Evolutionary conservation across 2,797 vertebrate species (phyloP), one percentile per base, ranked within the genome.

Genomic region (Glyptemys insculpta): DNA sequence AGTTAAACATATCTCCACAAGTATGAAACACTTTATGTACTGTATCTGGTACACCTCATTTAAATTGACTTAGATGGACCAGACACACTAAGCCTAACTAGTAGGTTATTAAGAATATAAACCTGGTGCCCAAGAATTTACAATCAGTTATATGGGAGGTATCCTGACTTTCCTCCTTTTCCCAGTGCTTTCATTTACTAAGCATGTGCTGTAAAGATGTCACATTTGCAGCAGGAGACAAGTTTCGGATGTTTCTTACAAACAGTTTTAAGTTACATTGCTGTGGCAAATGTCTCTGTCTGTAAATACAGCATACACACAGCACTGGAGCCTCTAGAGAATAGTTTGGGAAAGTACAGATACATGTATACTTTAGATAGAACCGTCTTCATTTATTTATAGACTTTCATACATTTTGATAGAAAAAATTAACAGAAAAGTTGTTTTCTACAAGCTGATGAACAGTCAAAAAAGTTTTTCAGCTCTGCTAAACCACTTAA

Each of bases 41-140:
- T 92, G 98, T 97, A 98, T 98, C 99, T 99, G 99, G 98, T 98
- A 98, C 98, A 97, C 98, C 98, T 99, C 98, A 99, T 98, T 97
- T 98, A 99, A 98, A 99, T 99, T 99, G 98, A 98, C 98, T 98
- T 97, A 97, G 99, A 99, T 98, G 98, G 98, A 98, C 96, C 98
- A 98, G 98, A 97, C 98, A 94, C 96, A 97, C 90, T 96, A 96
- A 97, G 96, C 98, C 96, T 96, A 68, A 95, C 97, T 97, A 97
- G 96, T 97, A 98, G 98, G 98, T 98, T 98, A 98, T 99, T 98
- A 98, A 98, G 98, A 98, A 98, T 98, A 98, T 98, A 98, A 96
- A 98, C 98, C 98, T 93, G 95, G 95, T 98, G 97, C 98, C 96
- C 97, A 98, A 98, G 98, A 99, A 99, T 99, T 99, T 98, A 98